A percentile compares a stretch with the other conserved stretches of the same genome.
Evolutionary conservation across 2,888 invertebrate genomes (phyloP).

Genomic region (Hipparchia semele): DNA sequence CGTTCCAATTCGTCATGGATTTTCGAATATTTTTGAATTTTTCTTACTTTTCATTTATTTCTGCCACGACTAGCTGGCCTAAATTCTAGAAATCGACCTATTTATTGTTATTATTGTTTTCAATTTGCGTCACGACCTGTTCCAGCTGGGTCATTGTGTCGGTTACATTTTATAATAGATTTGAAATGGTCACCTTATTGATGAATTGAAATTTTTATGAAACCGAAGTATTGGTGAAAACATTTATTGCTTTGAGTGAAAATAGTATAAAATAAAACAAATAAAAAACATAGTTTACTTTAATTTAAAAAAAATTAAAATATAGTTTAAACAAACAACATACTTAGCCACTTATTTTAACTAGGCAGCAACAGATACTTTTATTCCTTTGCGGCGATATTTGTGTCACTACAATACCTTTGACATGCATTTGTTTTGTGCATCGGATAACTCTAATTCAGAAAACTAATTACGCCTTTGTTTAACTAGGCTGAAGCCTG

Average conservation of each 20-base stretch:
- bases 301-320: not conserved
- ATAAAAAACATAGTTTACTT: not conserved
- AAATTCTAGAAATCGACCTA: not conserved
- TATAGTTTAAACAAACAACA: not conserved
- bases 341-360: not conserved
- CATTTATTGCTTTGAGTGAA: not conserved
- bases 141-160: not conserved
- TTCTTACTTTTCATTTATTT: not conserved
- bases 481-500: not conserved
- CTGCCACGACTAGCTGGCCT: not conserved
- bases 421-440: not conserved
- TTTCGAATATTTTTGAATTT: not conserved
- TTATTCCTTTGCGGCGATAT: not conserved
- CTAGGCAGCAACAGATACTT: constrained; percentile 8
- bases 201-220: not conserved
- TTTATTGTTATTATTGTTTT: not conserved
- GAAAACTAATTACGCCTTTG: not conserved
- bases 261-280: not conserved
- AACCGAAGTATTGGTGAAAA: not conserved
- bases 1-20: too few species aligned
- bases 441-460: too few species aligned
- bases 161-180: not conserved
- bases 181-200: not conserved
- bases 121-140: not conserved
- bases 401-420: not conserved